phyloP scores from a whole-genome alignment of 2,888 invertebrate species.

The Aplocera efformata region DNA sequence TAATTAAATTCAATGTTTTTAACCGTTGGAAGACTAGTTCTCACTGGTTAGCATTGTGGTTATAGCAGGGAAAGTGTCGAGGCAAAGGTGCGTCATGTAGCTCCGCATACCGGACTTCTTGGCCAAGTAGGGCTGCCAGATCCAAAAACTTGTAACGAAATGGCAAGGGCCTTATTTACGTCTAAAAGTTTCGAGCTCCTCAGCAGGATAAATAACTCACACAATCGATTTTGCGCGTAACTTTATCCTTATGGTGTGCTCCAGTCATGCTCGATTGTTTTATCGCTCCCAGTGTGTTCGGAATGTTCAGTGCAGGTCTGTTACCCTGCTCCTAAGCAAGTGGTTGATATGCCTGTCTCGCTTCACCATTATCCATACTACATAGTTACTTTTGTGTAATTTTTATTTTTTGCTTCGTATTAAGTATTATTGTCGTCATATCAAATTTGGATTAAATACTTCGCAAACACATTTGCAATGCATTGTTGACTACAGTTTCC shows the following conservation, averaged over 20 bases:
- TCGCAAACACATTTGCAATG: slow-evolving; percentile 38
- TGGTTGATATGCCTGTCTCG: slow-evolving; percentile 65
- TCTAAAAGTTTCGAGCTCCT: background rate
- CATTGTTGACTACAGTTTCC: slow-evolving; percentile 41
- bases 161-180: slow-evolving; percentile 1
- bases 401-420: slow-evolving; percentile 48
- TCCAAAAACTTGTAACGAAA: slow-evolving; percentile 18
- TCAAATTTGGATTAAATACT: slow-evolving; percentile 31
- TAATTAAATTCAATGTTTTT: slow-evolving; percentile 17
- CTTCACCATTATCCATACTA: slow-evolving; percentile 47
- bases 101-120: slow-evolving; percentile 20
- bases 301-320: slow-evolving; percentile 7
- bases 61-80: slow-evolving; percentile 57
- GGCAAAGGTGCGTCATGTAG: slow-evolving; percentile 32
- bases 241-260: no score
- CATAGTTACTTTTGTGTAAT: slow-evolving; percentile 52
- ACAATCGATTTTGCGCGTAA: no score
- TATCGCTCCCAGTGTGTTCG: no score
- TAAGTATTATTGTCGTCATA: slow-evolving; percentile 34
- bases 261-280: no score
- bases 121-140: slow-evolving; percentile 27
- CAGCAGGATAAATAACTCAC: no score
- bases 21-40: slow-evolving; percentile 20
- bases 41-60: slow-evolving; percentile 28
- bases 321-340: slow-evolving; percentile 35